These are phyloP conservation scores for Cactoblastis cactorum DNA, from an alignment of 2,888 invertebrate genomes.

Conservation along the genomic window DNA sequence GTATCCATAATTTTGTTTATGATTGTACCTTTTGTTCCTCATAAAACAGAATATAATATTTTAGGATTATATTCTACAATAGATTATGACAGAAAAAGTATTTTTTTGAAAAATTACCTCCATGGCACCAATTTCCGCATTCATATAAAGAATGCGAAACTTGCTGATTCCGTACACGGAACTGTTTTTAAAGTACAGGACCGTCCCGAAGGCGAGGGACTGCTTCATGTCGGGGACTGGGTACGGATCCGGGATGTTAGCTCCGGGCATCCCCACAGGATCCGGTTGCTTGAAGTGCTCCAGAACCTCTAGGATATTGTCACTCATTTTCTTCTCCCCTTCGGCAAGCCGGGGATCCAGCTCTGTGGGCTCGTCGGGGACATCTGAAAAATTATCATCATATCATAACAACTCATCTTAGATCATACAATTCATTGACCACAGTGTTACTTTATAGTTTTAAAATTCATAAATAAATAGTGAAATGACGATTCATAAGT, in stretches of 20 bases:
- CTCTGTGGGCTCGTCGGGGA: conserved; percentile 29
- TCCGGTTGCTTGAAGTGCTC: conserved; percentile 90
- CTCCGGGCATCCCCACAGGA: conserved; percentile 89
- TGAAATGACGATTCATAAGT: no score
- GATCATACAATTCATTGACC: background rate
- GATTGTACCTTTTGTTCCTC: no score
- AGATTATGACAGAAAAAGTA: no score
- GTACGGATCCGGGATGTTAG: conserved; percentile 89
- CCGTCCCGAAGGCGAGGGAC: conserved; percentile 83
- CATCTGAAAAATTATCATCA: conserved; percentile 25
- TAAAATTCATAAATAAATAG: background rate
- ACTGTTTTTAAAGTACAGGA: conserved; percentile 84
- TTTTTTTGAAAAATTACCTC: no score
- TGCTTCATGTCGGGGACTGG: conserved; percentile 87
- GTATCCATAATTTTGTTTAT: no score
- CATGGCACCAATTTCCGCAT: conserved; percentile 86
- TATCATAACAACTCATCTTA: background rate
- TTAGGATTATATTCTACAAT: no score
- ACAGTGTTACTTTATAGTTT: no score
- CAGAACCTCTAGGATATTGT: conserved; percentile 83
- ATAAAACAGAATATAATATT: no score
- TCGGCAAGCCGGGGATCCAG: conserved; percentile 32
- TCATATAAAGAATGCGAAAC: conserved; percentile 85
- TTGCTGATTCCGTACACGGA: conserved; percentile 87
- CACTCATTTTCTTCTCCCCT: conserved; percentile 84